Percentiles rank a stretch among this genome's conserved stretches.
phyloP scores from a whole-genome alignment of 2,797 vertebrate species.

The Arnoldichthys spilopterus region DNA sequence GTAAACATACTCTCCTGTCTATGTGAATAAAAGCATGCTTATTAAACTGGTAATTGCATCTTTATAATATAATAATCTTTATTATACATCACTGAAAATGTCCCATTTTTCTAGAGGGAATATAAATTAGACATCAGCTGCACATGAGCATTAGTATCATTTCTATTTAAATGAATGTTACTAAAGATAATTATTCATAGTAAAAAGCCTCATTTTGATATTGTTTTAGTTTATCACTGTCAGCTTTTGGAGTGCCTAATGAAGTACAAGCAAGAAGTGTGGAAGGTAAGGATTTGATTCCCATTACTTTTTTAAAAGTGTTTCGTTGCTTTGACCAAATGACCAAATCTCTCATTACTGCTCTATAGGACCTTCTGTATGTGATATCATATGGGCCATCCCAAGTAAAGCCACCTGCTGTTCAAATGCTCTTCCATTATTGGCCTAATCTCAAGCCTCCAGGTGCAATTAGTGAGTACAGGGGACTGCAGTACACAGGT shows the following conservation, averaged over 20 bases:
- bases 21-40: not conserved
- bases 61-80: too few species aligned
- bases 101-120: not conserved
- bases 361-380: slow-evolving; percentile 91
- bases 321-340: not conserved
- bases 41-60: too few species aligned
- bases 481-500: slow-evolving; percentile 98
- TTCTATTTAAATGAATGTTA: slow-evolving; percentile 19
- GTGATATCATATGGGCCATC: slow-evolving; percentile 98
- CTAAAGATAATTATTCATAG: not conserved
- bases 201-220: slow-evolving; percentile 1
- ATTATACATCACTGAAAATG: not conserved
- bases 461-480: slow-evolving; percentile 97
- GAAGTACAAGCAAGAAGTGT: slow-evolving; percentile 99
- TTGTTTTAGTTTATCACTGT: slow-evolving; percentile 94
- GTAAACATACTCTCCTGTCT: slow-evolving; percentile 67
- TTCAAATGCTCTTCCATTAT: slow-evolving; percentile 99
- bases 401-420: slow-evolving; percentile 97
- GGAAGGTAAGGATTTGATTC: slow-evolving; percentile 89
- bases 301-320: not conserved
- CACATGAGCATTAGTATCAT: not conserved
- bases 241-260: slow-evolving; percentile 98
- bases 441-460: slow-evolving; percentile 99
- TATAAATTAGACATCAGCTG: not conserved
- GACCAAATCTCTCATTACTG: not conserved